Evolutionary conservation across 2,888 invertebrate species (phyloP).

Genomic region (Leucophenga montana): DNA sequence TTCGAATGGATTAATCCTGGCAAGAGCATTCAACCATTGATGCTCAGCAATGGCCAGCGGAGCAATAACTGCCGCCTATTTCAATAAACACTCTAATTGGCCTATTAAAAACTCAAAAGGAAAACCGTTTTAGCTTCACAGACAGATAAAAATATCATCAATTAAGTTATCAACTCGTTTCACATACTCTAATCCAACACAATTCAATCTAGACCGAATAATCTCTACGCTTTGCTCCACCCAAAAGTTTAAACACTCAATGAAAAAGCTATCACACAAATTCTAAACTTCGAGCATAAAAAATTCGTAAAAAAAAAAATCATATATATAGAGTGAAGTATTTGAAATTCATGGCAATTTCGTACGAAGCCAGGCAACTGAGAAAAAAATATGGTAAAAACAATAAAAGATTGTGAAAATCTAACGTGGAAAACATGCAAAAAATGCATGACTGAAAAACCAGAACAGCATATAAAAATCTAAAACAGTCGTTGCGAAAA

Average conservation of each 20-base stretch:
- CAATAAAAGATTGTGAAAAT: not conserved
- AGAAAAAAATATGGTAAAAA: not conserved
- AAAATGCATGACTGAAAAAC: slow-evolving; percentile 1
- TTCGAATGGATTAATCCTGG: too few species aligned
- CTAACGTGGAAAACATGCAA: not conserved
- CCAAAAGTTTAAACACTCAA: not conserved
- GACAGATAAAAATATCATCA: too few species aligned
- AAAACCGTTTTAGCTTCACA: too few species aligned
- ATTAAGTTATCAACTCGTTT: too few species aligned
- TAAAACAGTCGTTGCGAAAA: not conserved
- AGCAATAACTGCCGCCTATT: too few species aligned
- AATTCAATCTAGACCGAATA: not conserved
- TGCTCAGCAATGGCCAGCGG: too few species aligned
- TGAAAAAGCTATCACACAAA: not conserved
- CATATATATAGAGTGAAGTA: not conserved
- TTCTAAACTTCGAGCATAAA: not conserved
- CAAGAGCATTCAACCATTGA: too few species aligned
- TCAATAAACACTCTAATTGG: too few species aligned
- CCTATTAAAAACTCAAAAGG: too few species aligned
- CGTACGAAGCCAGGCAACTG: slow-evolving; percentile 2
- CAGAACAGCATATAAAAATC: not conserved
- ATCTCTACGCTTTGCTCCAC: not conserved
- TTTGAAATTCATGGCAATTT: slow-evolving; percentile 15
- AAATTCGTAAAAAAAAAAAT: not conserved
- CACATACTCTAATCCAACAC: not conserved